Conservation (phyloP, 1,140 invertebrate species). For the Lordiphosa mommai region DNA sequence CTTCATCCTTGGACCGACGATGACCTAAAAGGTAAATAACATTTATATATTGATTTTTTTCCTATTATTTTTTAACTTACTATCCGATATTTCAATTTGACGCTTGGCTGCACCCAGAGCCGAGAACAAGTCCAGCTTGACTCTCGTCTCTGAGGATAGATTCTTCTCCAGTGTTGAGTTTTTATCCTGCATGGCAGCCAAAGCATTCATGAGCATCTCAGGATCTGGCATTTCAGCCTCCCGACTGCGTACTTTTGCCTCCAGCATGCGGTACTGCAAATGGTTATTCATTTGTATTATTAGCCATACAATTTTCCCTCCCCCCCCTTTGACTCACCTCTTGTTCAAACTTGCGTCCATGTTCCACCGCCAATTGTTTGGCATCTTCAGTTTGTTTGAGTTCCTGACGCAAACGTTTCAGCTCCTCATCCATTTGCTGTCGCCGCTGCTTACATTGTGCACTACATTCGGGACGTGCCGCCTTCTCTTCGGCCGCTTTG, state of each 20-base stretch:
- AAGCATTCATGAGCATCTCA: constrained; percentile 89
- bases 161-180: constrained; percentile 94
- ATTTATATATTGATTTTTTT: not conserved
- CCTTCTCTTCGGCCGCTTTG: constrained; percentile 85
- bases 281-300: not conserved
- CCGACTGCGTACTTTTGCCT: constrained; percentile 77
- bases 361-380: constrained; percentile 67
- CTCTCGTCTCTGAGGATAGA: constrained; percentile 95
- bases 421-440: constrained; percentile 89
- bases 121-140: constrained; percentile 97
- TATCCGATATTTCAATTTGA: constrained; percentile 94
- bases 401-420: constrained; percentile 87
- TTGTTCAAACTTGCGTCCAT: constrained; percentile 71
- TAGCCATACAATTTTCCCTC: not conserved
- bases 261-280: constrained; percentile 62
- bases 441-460: constrained; percentile 88
- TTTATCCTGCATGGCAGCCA: constrained; percentile 92
- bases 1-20: constrained; percentile 91
- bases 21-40: constrained; percentile 82
- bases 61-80: constrained; percentile 81
- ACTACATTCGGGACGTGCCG: constrained; percentile 85
- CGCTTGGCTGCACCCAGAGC: constrained; percentile 96
- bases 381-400: constrained; percentile 88
- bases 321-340: constrained; percentile 57
- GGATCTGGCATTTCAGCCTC: constrained; percentile 89